phyloP scores from a whole-genome alignment of 1,140 invertebrate species.

The Aphelinus certus region DNA sequence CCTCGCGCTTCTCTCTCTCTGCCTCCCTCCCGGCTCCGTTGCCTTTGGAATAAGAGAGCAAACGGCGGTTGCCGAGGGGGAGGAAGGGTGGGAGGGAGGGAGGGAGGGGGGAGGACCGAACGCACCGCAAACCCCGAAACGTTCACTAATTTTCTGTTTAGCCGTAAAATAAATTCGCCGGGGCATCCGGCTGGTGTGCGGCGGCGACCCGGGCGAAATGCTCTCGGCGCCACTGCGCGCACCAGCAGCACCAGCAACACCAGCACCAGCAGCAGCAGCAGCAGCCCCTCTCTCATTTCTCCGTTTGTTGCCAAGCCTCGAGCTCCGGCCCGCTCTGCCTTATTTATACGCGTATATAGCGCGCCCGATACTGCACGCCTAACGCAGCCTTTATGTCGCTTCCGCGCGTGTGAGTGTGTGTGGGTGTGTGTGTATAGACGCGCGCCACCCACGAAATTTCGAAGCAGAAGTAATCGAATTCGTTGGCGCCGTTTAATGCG shows the following conservation, averaged over 20 bases:
- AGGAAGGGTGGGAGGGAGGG: background rate
- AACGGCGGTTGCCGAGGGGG: conserved; percentile 18
- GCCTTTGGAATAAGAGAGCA: conserved; percentile 13
- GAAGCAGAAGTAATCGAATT: conserved; percentile 66
- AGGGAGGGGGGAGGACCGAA: conserved; percentile 44
- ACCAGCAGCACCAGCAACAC: too few relatives aligned
- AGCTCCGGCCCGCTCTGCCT: background rate
- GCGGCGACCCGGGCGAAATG: conserved; percentile 57
- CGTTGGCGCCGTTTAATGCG: conserved; percentile 66
- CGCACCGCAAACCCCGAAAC: conserved; percentile 58
- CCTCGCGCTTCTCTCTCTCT: background rate
- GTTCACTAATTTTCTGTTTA: conserved; percentile 65
- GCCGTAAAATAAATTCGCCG: conserved; percentile 64
- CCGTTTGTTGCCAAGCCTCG: background rate
- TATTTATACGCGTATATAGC: background rate
- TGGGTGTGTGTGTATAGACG: background rate
- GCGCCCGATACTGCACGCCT: conserved; percentile 42
- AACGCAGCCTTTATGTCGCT: conserved; percentile 50
- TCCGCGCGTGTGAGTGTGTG: background rate
- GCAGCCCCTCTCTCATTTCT: conserved; percentile 9
- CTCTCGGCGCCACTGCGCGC: conserved; percentile 42
- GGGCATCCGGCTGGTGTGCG: conserved; percentile 45
- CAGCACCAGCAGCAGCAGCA: too few relatives aligned
- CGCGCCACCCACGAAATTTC: conserved; percentile 55
- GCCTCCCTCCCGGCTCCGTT: background rate